Percentiles rank a stretch among this genome's conserved stretches.
These are phyloP conservation scores for Leistus spinibarbis DNA, from an alignment of 2,888 invertebrate species.

Conservation along the genomic window DNA sequence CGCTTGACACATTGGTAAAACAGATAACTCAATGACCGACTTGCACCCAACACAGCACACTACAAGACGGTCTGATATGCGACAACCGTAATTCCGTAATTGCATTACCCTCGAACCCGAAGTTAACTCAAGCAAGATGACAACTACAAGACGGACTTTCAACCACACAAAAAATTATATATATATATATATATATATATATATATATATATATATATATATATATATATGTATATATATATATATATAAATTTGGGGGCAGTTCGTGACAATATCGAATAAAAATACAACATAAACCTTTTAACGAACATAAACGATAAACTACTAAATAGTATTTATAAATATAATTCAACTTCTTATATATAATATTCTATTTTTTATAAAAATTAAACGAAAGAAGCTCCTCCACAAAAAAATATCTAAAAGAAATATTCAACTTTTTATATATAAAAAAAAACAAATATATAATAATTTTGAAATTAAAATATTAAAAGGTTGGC, in stretches of 20 bases:
- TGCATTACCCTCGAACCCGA: conserved; percentile 12
- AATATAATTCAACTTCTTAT: not conserved
- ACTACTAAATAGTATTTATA: too few relatives aligned
- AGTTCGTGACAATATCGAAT: too few relatives aligned
- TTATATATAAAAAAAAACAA: too few relatives aligned
- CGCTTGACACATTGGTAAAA: conserved; percentile 40
- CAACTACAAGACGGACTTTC: not conserved
- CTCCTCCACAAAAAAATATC: too few relatives aligned
- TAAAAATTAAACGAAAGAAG: too few relatives aligned
- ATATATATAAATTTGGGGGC: too few relatives aligned
- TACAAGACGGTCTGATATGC: conserved; percentile 13
- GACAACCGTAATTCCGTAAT: conserved; percentile 35
- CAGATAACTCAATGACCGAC: conserved; percentile 40
- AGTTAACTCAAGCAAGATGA: not conserved
- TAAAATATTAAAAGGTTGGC: too few relatives aligned
- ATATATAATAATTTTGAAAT: too few relatives aligned
- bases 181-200: not conserved
- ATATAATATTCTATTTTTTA: too few relatives aligned
- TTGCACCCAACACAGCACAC: conserved; percentile 3
- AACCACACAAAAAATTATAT: not conserved
- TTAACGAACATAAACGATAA: too few relatives aligned
- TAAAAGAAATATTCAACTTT: too few relatives aligned
- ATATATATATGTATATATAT: not conserved
- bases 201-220: not conserved
- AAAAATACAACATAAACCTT: too few relatives aligned